Percentiles rank a stretch among this genome's conserved stretches.
phyloP scores from a whole-genome alignment of 2,888 invertebrate species.

The Yponomeuta evonymella region DNA sequence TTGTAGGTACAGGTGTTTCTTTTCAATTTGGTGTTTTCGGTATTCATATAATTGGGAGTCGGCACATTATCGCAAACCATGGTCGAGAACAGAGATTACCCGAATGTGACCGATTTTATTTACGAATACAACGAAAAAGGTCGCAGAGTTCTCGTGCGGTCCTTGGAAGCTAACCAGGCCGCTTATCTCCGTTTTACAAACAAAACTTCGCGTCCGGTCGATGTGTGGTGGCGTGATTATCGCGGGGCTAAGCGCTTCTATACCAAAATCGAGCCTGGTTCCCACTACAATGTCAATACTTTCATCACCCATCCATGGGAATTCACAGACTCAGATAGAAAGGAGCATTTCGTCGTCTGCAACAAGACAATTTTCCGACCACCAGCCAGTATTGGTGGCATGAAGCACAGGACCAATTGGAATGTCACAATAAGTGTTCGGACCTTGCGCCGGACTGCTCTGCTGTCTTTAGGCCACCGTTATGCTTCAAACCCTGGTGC shows the following conservation, averaged over 20 bases:
- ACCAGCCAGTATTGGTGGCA: slow-evolving; percentile 43
- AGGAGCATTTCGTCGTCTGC: slow-evolving; percentile 78
- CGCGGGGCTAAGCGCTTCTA: slow-evolving; percentile 79
- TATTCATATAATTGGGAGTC: background rate
- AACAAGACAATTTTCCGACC: slow-evolving; percentile 68
- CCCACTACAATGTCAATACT: slow-evolving; percentile 81
- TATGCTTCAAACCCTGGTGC: slow-evolving; percentile 31
- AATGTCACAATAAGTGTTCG: slow-evolving; percentile 72
- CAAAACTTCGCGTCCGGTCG: slow-evolving; percentile 58
- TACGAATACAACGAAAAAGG: slow-evolving; percentile 56
- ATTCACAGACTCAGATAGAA: slow-evolving; percentile 82
- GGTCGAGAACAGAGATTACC: slow-evolving; percentile 29
- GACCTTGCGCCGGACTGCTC: slow-evolving; percentile 56
- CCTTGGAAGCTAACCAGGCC: slow-evolving; percentile 39
- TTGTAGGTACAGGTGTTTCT: too few species aligned
- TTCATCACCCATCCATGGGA: slow-evolving; percentile 91
- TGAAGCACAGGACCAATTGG: slow-evolving; percentile 56
- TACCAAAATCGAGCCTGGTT: slow-evolving; percentile 70
- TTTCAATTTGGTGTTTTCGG: too few species aligned
- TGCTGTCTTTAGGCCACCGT: slow-evolving; percentile 56
- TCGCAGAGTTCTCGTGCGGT: slow-evolving; percentile 45
- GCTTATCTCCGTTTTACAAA: slow-evolving; percentile 56
- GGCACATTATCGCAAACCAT: slow-evolving; percentile 19
- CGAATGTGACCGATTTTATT: slow-evolving; percentile 28
- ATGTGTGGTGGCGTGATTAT: slow-evolving; percentile 87